Evolutionary conservation across 2,888 invertebrate genomes (phyloP), one percentile per base, ranked within the genome.

Genomic region (Meiosimyza platycephala): DNA sequence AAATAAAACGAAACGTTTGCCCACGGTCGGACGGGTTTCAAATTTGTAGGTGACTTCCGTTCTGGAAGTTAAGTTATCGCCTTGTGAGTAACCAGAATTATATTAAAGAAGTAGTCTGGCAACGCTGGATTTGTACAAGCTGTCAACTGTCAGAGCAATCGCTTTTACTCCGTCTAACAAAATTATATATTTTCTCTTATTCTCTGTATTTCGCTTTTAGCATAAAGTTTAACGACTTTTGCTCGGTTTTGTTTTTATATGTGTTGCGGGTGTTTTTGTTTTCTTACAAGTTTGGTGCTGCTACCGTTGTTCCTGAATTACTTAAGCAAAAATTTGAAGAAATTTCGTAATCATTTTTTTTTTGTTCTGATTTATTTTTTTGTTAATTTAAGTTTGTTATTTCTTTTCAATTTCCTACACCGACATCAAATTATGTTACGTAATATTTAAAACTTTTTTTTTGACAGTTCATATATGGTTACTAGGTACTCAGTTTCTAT

Each of bases 201-300:
- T 22, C 80, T 78, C 79, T 78, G 79, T 77, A 76, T 76, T 75
- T 76, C 52, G n/a, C 51, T 80, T 80, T 79, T 82, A 80, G 79
- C 82, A 82, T 80, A 83, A 82, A 82, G 82, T 82, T 82, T 82
- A 82, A 83, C 83, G 82, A 82, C 82, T 82, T 75, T 74, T 63
- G 72, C 71, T 76, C 71, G 65, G 69, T 72, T 72, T 74, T 76
- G 69, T 63, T 69, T 64, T 55, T 69, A 60, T 33, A 52, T 4
- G 15, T 40, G 60, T 67, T 54, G 66, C 72, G 72, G 60, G 57
- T 72, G 72, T 67, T 54, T 63, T 62, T 70, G 40, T 5, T 18
- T 40, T 22, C 50, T 33, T 62, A 47, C 47, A 33, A 60, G 47
- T 50, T 40, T n/a, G 18, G 62, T 70, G 51, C 51, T 18, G 33